A percentile compares a stretch with the other conserved stretches of the same genome.
phyloP scores from a whole-genome alignment of 2,113 vertebrate genomes.

The Alces alces region DNA sequence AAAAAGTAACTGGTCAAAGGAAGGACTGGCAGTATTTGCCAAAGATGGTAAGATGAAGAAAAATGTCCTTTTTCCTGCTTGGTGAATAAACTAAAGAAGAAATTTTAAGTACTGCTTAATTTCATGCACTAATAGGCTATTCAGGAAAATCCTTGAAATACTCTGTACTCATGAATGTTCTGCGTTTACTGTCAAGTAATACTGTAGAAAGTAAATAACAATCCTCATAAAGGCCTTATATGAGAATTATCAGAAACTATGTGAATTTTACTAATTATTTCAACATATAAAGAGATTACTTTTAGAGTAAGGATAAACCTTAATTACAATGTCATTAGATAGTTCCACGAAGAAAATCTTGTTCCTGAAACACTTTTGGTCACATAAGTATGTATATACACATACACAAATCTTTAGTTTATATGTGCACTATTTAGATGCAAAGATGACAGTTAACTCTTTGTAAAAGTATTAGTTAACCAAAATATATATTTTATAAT shows the following conservation, averaged over 20 bases:
- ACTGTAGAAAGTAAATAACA: background rate
- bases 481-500: background rate
- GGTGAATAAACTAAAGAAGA: background rate
- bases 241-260: background rate
- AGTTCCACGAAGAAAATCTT: background rate
- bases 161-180: background rate
- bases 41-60: background rate
- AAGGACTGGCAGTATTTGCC: background rate
- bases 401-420: background rate
- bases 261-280: conserved; percentile 11
- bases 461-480: background rate
- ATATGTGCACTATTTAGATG: background rate
- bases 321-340: conserved; percentile 5
- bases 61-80: background rate
- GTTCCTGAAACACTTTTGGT: background rate
- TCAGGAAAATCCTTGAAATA: background rate
- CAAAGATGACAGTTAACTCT: conserved; percentile 5
- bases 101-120: background rate
- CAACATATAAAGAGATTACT: background rate
- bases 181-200: background rate
- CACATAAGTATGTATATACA: background rate
- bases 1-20: background rate
- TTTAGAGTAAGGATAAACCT: background rate
- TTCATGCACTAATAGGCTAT: background rate
- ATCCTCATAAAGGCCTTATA: background rate